Conservation (phyloP, 2,113 vertebrate genomes). For the Apistogramma diplotaenia region DNA sequence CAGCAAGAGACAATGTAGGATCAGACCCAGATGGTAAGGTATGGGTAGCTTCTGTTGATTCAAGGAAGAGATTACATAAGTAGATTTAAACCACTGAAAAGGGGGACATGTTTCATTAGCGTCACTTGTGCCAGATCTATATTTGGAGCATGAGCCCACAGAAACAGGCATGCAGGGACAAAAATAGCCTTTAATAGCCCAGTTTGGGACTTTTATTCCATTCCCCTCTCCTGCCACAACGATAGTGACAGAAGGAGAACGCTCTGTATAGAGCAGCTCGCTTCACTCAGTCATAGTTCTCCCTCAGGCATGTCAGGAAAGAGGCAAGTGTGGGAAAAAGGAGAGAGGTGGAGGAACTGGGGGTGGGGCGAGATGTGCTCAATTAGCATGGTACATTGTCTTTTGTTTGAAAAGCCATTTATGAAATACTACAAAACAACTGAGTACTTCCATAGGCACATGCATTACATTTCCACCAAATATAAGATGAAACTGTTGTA, state of each 20-base stretch:
- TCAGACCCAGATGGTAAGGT: conserved; percentile 61
- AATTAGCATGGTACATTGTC: neutral
- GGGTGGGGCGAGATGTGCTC: conserved; percentile 29
- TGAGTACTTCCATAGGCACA: neutral
- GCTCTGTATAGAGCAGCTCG: conserved; percentile 45
- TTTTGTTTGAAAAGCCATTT: conserved; percentile 6
- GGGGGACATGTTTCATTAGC: conserved; percentile 70
- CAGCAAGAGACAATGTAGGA: conserved; percentile 31
- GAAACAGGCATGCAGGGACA: conserved; percentile 69
- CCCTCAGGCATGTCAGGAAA: conserved; percentile 44
- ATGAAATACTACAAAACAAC: conserved; percentile 8
- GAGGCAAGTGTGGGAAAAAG: conserved; percentile 65
- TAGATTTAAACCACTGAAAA: conserved; percentile 69
- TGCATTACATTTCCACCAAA: neutral
- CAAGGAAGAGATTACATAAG: conserved; percentile 71
- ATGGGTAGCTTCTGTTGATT: conserved; percentile 48
- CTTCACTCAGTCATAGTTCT: conserved; percentile 64
- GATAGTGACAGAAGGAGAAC: conserved; percentile 61
- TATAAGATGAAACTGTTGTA: neutral
- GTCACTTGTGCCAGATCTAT: conserved; percentile 71
- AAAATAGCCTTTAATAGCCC: conserved; percentile 79
- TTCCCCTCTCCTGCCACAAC: conserved; percentile 66
- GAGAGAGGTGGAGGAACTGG: conserved; percentile 30
- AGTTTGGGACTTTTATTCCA: conserved; percentile 74
- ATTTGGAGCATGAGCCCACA: conserved; percentile 77